phyloP scores from a whole-genome alignment of 2,888 invertebrate genomes.

The Ariolimax columbianus region DNA sequence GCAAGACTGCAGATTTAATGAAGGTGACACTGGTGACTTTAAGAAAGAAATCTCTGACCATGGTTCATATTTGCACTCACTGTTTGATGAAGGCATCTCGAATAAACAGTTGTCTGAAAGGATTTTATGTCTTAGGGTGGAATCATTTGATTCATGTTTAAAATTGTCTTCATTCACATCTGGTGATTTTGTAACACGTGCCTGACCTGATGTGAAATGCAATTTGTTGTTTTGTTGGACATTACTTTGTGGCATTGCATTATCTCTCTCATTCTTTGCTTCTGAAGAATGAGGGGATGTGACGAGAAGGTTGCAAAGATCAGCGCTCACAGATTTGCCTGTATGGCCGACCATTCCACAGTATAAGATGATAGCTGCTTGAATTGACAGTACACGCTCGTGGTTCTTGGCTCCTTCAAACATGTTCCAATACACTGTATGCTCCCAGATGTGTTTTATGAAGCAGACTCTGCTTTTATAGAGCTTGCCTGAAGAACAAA shows the following conservation, averaged over 20 bases:
- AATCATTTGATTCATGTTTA: not conserved
- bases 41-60: not conserved
- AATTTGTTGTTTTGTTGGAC: not conserved
- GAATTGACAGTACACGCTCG: slow-evolving; percentile 74
- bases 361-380: slow-evolving; percentile 75
- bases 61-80: not conserved
- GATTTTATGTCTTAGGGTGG: not conserved
- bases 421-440: slow-evolving; percentile 75
- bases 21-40: not conserved
- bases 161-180: not conserved
- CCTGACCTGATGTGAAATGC: not conserved
- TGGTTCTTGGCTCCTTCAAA: slow-evolving; percentile 75
- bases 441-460: slow-evolving; percentile 76
- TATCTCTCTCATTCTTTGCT: slow-evolving; percentile 33
- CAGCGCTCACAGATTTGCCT: not conserved
- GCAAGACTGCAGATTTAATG: not conserved
- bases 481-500: slow-evolving; percentile 70
- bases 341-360: slow-evolving; percentile 48
- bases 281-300: slow-evolving; percentile 64
- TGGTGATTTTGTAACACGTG: not conserved
- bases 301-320: slow-evolving; percentile 61
- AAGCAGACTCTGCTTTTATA: slow-evolving; percentile 76
- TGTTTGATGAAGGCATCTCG: not conserved
- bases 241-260: not conserved
- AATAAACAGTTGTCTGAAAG: not conserved